These are phyloP conservation scores for Merops nubicus DNA, from an alignment of 2,113 vertebrate species.

Conservation along the genomic window DNA sequence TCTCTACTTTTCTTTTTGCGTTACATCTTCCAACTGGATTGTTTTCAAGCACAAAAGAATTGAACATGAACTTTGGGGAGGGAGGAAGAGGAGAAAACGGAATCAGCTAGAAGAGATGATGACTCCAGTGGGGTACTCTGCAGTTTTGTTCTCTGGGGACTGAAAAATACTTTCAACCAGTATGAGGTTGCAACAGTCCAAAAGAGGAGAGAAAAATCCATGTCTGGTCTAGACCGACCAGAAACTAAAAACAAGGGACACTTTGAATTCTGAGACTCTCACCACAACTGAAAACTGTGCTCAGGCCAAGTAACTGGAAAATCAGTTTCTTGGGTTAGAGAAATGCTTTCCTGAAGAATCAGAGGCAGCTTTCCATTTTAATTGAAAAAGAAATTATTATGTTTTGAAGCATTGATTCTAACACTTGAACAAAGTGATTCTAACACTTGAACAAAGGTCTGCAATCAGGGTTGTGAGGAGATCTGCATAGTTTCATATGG, in stretches of 20 bases:
- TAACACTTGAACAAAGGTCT: conserved; percentile 41
- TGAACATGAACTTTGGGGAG: background rate
- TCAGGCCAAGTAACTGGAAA: conserved; percentile 77
- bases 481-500: conserved; percentile 22
- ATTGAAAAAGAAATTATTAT: conserved; percentile 70
- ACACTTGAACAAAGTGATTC: conserved; percentile 47
- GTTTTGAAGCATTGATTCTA: conserved; percentile 53
- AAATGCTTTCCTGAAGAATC: conserved; percentile 76
- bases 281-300: conserved; percentile 76
- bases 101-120: conserved; percentile 1
- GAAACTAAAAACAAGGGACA: conserved; percentile 74
- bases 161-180: conserved; percentile 61
- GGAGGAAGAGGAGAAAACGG: background rate
- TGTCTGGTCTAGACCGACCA: conserved; percentile 73
- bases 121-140: conserved; percentile 10
- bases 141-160: conserved; percentile 27
- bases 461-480: conserved; percentile 20
- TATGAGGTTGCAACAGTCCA: conserved; percentile 64
- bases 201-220: conserved; percentile 70
- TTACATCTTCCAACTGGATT: conserved; percentile 22
- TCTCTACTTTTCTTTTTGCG: conserved; percentile 1
- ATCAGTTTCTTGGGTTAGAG: conserved; percentile 73
- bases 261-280: conserved; percentile 77
- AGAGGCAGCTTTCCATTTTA: conserved; percentile 70
- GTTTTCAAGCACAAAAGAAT: conserved; percentile 36